phyloP scores from a whole-genome alignment of 2,797 vertebrate species.

The Cossypha niveicapilla region DNA sequence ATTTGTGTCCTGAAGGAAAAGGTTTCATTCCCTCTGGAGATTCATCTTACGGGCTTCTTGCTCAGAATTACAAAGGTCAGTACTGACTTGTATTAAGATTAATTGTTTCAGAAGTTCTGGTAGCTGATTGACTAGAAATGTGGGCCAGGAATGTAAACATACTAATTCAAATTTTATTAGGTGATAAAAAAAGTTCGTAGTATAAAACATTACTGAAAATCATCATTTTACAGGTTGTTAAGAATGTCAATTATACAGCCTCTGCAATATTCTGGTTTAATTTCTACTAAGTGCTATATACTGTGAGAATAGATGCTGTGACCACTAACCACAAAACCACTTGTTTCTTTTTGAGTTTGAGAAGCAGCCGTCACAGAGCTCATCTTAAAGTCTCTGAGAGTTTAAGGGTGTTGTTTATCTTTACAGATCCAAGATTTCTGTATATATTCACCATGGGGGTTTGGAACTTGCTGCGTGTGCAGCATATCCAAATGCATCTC shows the following conservation, averaged over 20 bases:
- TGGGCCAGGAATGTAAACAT: background rate
- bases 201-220: constrained; percentile 9
- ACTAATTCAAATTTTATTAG: background rate
- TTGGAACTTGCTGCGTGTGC: background rate
- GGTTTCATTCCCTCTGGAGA: constrained; percentile 85
- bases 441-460: background rate
- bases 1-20: constrained; percentile 91
- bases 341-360: background rate
- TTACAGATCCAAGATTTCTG: background rate
- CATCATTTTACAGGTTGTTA: background rate
- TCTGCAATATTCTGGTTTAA: background rate
- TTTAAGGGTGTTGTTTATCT: background rate
- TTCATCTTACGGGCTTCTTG: constrained; percentile 70
- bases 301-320: background rate
- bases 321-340: background rate
- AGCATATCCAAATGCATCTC: background rate
- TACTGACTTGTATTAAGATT: background rate
- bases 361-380: background rate
- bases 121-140: background rate
- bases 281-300: background rate
- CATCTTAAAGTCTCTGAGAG: background rate
- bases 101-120: background rate
- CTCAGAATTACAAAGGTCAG: constrained; percentile 84
- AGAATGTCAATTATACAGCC: background rate
- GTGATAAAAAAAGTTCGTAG: background rate